Conservation (phyloP, 2,888 invertebrate species). For the Osmoderma eremita region DNA sequence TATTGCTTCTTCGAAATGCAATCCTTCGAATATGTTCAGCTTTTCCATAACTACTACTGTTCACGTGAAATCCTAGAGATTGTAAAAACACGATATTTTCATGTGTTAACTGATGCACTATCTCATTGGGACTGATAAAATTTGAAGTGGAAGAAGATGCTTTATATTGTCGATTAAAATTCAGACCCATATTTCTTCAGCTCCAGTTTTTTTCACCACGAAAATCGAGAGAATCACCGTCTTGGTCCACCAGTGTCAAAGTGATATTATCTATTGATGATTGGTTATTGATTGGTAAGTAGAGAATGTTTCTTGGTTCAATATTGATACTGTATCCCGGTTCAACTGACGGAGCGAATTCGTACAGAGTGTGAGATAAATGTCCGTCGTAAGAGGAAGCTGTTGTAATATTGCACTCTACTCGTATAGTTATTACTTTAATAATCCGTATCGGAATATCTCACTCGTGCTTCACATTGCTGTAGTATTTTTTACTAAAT, state of each 20-base stretch:
- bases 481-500: constrained; percentile 25
- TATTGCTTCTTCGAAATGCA: constrained; percentile 35
- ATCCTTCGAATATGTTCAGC: constrained; percentile 1
- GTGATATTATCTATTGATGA: constrained; percentile 39
- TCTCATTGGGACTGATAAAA: not conserved
- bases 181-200: constrained; percentile 40
- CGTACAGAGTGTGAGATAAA: constrained; percentile 47
- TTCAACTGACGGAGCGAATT: constrained; percentile 49
- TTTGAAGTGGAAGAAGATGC: not conserved
- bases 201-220: constrained; percentile 48
- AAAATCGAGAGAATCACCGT: constrained; percentile 48
- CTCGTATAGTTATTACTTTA: constrained; percentile 45
- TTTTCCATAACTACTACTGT: constrained; percentile 13
- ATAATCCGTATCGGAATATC: constrained; percentile 38
- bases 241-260: constrained; percentile 46
- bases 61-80: constrained; percentile 29
- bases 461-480: not conserved
- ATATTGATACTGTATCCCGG: constrained; percentile 59
- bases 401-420: constrained; percentile 45
- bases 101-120: constrained; percentile 23
- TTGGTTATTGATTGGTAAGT: constrained; percentile 37
- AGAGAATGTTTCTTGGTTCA: constrained; percentile 51
- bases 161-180: constrained; percentile 16
- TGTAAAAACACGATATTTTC: constrained; percentile 18
- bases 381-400: constrained; percentile 30